Evolutionary conservation across 2,888 invertebrate species (phyloP).

Genomic region (Cheilosia pagana): DNA sequence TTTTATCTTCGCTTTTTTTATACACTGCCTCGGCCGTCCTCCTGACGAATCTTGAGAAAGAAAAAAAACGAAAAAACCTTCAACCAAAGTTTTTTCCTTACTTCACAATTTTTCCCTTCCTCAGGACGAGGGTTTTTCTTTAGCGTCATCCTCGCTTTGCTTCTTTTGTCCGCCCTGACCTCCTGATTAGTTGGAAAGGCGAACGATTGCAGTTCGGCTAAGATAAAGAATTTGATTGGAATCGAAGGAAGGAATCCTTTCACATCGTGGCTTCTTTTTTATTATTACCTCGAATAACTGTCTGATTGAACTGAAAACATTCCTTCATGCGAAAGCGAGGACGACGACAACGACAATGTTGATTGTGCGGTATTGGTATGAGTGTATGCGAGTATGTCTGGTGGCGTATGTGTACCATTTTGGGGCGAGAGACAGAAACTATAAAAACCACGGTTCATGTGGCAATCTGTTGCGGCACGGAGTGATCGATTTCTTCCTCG

Average conservation of each 20-base stretch:
- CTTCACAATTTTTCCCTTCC: constrained; percentile 49
- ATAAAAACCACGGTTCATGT: constrained; percentile 26
- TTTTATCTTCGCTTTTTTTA: constrained; percentile 26
- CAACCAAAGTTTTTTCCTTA: constrained; percentile 67
- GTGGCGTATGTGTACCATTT: constrained; percentile 26
- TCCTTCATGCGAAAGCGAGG: constrained; percentile 63
- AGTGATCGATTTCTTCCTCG: constrained; percentile 47
- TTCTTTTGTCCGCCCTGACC: constrained; percentile 41
- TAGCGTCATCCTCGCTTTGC: constrained; percentile 14
- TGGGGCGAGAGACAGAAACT: constrained; percentile 6
- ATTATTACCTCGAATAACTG: constrained; percentile 65
- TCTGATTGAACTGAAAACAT: constrained; percentile 73
- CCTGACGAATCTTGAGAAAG: constrained; percentile 9
- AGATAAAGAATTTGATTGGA: constrained; percentile 74
- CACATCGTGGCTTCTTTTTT: constrained; percentile 31
- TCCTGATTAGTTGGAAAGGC: constrained; percentile 61
- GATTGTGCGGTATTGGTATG: not conserved
- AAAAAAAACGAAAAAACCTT: not conserved
- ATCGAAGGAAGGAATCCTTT: constrained; percentile 58
- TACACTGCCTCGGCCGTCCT: not conserved
- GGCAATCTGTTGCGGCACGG: constrained; percentile 59
- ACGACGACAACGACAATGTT: constrained; percentile 37
- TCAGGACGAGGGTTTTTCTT: constrained; percentile 28
- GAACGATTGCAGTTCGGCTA: constrained; percentile 66
- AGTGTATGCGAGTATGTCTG: not conserved